phyloP scores from a whole-genome alignment of 1,140 invertebrate genomes.

The Brachionus koreanus region DNA sequence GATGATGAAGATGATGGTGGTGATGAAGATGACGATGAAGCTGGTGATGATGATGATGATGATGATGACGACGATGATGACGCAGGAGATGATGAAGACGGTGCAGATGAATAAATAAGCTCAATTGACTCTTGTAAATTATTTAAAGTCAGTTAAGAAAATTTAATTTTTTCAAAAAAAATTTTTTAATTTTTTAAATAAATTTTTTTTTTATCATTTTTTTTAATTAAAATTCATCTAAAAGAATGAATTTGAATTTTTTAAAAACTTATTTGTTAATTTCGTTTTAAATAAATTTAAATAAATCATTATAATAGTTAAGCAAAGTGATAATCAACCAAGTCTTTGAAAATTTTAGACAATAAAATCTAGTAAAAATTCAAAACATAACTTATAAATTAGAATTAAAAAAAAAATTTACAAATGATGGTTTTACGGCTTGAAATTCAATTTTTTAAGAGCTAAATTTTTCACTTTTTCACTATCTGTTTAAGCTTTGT shows the following conservation, averaged over 20 bases:
- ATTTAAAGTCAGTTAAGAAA: not conserved
- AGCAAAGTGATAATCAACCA: no score
- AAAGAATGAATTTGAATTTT: not conserved
- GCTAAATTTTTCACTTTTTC: no score
- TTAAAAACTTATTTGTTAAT: not conserved
- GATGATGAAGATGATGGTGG: slow-evolving; percentile 37
- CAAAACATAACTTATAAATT: no score
- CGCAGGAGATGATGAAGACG: not conserved
- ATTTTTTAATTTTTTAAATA: not conserved
- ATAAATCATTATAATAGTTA: no score
- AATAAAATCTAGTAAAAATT: no score
- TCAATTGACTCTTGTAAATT: not conserved
- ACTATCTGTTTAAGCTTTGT: no score
- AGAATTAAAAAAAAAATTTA: no score
- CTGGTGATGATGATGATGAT: not conserved
- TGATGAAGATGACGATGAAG: not conserved
- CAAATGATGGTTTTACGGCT: no score
- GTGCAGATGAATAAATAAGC: not conserved
- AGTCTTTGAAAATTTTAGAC: no score
- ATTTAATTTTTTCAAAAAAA: not conserved
- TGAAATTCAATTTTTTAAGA: no score
- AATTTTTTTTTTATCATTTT: not conserved
- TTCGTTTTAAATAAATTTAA: no score
- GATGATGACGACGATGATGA: not conserved
- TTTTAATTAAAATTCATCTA: not conserved